phyloP scores from a whole-genome alignment of 1,140 invertebrate species.

The Chrysoperla carnea region DNA sequence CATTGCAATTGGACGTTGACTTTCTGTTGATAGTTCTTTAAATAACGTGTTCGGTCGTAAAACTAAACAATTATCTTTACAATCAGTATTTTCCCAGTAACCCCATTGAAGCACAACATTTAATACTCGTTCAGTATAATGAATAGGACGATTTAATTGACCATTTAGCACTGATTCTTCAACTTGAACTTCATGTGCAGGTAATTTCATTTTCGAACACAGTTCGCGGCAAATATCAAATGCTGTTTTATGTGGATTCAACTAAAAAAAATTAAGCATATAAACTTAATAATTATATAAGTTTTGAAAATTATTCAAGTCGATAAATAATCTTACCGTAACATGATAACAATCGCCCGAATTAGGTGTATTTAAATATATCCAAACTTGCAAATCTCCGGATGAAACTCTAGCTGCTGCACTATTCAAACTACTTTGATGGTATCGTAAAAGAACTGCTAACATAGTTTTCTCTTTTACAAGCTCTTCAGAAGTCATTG shows the following conservation, averaged over 20 bases:
- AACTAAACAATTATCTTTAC: constrained; percentile 65
- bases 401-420: constrained; percentile 23
- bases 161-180: constrained; percentile 60
- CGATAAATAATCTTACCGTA: constrained; percentile 27
- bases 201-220: constrained; percentile 36
- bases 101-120: constrained; percentile 55
- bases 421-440: constrained; percentile 25
- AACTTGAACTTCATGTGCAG: constrained; percentile 44
- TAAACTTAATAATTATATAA: constrained; percentile 1
- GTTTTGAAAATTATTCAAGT: not conserved
- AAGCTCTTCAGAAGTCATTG: constrained; percentile 33
- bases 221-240: constrained; percentile 53
- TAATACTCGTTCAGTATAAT: constrained; percentile 59
- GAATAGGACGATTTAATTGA: constrained; percentile 51
- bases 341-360: constrained; percentile 38
- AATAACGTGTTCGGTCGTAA: constrained; percentile 19
- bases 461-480: constrained; percentile 52
- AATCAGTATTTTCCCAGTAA: constrained; percentile 65
- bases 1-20: constrained; percentile 34
- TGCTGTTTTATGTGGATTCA: constrained; percentile 58
- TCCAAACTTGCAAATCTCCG: constrained; percentile 67
- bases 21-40: constrained; percentile 7
- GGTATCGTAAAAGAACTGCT: constrained; percentile 46
- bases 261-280: constrained; percentile 25
- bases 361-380: constrained; percentile 38